Evolutionary conservation across 2,797 vertebrate genomes (phyloP).

Genomic region (Schizothorax lantsangensis): DNA sequence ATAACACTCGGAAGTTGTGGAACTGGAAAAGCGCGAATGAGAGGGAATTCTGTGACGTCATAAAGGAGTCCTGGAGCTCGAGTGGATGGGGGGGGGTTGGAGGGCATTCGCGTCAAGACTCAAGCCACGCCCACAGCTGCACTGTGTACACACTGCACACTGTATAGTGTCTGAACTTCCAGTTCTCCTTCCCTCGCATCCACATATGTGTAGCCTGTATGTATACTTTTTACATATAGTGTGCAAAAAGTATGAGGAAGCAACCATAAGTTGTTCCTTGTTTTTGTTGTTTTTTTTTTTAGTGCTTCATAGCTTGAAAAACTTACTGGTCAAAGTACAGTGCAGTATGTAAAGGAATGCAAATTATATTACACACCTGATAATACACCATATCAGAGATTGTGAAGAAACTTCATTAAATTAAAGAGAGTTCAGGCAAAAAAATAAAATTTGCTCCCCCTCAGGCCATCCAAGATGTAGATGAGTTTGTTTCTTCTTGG

Average conservation of each 20-base stretch:
- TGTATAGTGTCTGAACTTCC: neutral
- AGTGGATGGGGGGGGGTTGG: neutral
- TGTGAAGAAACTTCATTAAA: neutral
- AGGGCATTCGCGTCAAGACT: neutral
- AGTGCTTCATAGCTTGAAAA: neutral
- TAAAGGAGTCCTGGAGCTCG: neutral
- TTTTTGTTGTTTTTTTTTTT: too few species aligned
- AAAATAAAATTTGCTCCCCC: neutral
- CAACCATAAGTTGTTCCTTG: too few species aligned
- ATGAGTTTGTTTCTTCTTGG: neutral
- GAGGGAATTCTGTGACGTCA: conserved; percentile 55
- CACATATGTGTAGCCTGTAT: neutral
- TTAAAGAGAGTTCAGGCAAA: neutral
- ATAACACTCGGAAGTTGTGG: neutral
- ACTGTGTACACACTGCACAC: neutral
- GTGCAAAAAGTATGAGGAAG: neutral
- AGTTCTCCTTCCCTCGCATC: neutral
- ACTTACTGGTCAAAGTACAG: neutral
- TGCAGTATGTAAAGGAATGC: neutral
- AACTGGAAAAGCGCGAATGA: conserved; percentile 27
- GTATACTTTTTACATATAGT: neutral
- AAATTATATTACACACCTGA: neutral
- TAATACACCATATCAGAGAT: neutral
- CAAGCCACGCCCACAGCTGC: conserved; percentile 12
- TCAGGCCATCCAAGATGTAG: neutral